Evolutionary conservation across 2,113 vertebrate genomes (phyloP).

Genomic region (Mesembrinibis cayennensis): DNA sequence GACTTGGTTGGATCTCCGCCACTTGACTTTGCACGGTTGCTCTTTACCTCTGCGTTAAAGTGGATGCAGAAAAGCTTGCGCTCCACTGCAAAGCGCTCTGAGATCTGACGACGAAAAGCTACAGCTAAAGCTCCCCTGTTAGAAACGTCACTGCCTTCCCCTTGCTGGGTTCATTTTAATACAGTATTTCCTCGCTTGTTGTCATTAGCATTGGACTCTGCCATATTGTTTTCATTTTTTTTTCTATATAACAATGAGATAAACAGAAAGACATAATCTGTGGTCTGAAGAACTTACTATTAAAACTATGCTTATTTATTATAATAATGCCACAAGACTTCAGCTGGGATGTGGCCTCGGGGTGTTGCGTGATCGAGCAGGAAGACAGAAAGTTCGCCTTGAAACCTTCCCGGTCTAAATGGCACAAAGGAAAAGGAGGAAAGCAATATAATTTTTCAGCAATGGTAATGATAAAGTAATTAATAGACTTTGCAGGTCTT

Average conservation of each 20-base stretch:
- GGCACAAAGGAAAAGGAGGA: not conserved
- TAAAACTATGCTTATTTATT: not conserved
- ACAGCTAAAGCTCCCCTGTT: no score
- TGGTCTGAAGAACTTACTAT: not conserved
- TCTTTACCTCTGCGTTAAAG: not conserved
- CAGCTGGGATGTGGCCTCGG: not conserved
- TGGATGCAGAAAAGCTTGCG: not conserved
- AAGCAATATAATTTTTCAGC: not conserved
- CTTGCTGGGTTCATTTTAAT: not conserved
- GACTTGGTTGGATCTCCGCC: not conserved
- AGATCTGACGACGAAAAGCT: not conserved
- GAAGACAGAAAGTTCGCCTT: not conserved
- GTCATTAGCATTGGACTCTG: not conserved
- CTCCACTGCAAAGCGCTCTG: not conserved
- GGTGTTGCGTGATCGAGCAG: not conserved
- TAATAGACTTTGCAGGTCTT: not conserved
- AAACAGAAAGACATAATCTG: not conserved
- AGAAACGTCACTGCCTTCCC: not conserved
- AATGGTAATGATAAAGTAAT: not conserved
- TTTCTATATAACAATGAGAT: not conserved
- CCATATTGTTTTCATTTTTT: not conserved
- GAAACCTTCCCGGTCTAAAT: not conserved
- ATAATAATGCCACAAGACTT: not conserved
- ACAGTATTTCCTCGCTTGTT: not conserved
- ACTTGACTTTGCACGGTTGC: not conserved